Evolutionary conservation across 2,797 vertebrate species (phyloP).

Genomic region (Lemur catta): DNA sequence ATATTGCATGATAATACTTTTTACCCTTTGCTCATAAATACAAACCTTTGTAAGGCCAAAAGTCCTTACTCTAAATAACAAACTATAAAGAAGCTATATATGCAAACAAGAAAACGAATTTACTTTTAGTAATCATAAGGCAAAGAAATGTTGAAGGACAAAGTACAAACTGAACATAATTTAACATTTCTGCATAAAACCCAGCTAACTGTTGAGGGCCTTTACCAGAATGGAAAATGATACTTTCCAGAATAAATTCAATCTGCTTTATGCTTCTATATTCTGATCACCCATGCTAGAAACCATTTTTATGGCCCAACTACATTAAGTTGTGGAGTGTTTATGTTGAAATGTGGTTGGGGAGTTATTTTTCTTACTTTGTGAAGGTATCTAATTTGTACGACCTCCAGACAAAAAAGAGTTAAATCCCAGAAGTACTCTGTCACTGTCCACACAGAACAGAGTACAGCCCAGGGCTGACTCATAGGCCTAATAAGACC

Average conservation of each 20-base stretch:
- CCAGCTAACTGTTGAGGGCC: not conserved
- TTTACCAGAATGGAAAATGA: not conserved
- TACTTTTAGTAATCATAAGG: not conserved
- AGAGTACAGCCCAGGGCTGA: not conserved
- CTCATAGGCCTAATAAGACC: constrained; percentile 5
- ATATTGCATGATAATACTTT: not conserved
- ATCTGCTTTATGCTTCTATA: not conserved
- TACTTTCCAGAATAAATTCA: constrained; percentile 37
- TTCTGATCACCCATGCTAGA: not conserved
- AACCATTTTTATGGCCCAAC: constrained; percentile 8
- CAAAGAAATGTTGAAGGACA: not conserved
- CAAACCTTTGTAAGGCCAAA: not conserved
- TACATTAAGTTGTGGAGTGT: not conserved
- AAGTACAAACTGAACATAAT: not conserved
- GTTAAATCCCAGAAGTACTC: not conserved
- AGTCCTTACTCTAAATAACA: not conserved
- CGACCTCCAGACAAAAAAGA: not conserved
- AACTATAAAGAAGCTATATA: not conserved
- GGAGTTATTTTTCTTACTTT: constrained; percentile 20
- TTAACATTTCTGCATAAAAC: not conserved
- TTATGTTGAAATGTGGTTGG: not conserved
- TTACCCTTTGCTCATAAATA: not conserved
- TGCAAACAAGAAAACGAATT: not conserved
- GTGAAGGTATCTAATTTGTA: constrained; percentile 43
- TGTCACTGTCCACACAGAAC: not conserved